phyloP scores from a whole-genome alignment of 2,113 vertebrate genomes.

The Polyodon spathula region DNA sequence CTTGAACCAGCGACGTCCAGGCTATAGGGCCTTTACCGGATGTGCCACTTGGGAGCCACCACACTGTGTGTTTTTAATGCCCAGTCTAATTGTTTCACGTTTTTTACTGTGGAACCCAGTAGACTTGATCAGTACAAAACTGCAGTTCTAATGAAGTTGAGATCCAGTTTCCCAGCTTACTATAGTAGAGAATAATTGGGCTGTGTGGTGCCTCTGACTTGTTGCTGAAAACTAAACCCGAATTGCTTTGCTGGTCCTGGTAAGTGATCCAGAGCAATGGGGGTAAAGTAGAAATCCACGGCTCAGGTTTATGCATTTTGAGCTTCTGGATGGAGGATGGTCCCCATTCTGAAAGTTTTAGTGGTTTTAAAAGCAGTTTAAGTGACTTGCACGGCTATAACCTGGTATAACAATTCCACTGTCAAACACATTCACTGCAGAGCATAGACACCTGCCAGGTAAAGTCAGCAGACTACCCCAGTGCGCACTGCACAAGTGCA shows the following conservation, averaged over 20 bases:
- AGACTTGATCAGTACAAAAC: constrained; percentile 68
- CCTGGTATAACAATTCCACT: too few species aligned
- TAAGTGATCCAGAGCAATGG: constrained; percentile 62
- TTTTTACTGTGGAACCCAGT: constrained; percentile 57
- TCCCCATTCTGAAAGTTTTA: too few species aligned
- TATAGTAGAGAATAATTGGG: constrained; percentile 72
- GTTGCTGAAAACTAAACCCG: constrained; percentile 66
- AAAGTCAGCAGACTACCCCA: too few species aligned
- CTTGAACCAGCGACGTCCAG: too few species aligned
- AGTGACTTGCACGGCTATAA: too few species aligned
- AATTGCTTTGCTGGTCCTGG: constrained; percentile 76
- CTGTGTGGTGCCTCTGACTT: constrained; percentile 63
- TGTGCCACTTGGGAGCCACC: constrained; percentile 39
- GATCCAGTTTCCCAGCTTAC: constrained; percentile 61
- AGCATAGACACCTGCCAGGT: too few species aligned
- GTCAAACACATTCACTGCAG: too few species aligned
- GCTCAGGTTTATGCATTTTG: not conserved
- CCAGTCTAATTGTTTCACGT: constrained; percentile 73
- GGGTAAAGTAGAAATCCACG: constrained; percentile 46
- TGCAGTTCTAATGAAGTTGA: constrained; percentile 70
- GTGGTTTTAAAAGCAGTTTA: too few species aligned
- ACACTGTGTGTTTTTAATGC: constrained; percentile 67
- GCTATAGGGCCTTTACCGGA: too few species aligned
- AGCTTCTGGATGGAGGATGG: too few species aligned
- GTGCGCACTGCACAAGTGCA: too few species aligned